A percentile compares a stretch with the other conserved stretches of the same genome.
These are phyloP conservation scores for Pongo pygmaeus DNA, from an alignment of 2,113 vertebrate genomes.

Conservation along the genomic window DNA sequence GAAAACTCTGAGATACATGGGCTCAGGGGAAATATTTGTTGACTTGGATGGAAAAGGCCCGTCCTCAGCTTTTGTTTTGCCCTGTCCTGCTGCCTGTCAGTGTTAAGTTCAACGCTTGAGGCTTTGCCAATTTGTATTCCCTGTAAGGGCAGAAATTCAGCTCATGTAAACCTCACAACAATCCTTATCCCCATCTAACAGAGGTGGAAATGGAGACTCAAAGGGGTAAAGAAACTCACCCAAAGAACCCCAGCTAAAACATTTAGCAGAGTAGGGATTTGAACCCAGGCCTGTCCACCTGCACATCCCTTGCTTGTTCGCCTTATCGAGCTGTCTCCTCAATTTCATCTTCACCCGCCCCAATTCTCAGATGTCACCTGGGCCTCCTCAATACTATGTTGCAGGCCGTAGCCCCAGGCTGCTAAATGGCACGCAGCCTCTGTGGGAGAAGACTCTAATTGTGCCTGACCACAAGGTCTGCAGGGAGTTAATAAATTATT, in stretches of 20 bases:
- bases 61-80: background rate
- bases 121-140: background rate
- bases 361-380: fast-evolving
- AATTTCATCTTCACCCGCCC: background rate
- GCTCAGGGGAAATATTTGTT: background rate
- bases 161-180: background rate
- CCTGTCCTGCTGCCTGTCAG: background rate
- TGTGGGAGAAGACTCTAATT: conserved; percentile 51
- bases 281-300: background rate
- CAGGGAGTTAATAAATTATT: conserved; percentile 67
- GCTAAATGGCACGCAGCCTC: background rate
- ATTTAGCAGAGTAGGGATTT: background rate
- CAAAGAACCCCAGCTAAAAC: background rate
- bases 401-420: background rate
- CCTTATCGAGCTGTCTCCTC: background rate
- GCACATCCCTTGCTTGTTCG: too few species aligned
- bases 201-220: background rate
- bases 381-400: background rate
- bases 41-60: background rate
- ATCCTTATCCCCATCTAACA: background rate
- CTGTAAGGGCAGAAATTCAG: background rate
- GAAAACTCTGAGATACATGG: background rate
- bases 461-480: conserved; percentile 51
- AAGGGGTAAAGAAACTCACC: background rate
- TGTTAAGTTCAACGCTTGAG: background rate